Conservation (phyloP, 2,113 vertebrate genomes). For the Etheostoma cragini region DNA sequence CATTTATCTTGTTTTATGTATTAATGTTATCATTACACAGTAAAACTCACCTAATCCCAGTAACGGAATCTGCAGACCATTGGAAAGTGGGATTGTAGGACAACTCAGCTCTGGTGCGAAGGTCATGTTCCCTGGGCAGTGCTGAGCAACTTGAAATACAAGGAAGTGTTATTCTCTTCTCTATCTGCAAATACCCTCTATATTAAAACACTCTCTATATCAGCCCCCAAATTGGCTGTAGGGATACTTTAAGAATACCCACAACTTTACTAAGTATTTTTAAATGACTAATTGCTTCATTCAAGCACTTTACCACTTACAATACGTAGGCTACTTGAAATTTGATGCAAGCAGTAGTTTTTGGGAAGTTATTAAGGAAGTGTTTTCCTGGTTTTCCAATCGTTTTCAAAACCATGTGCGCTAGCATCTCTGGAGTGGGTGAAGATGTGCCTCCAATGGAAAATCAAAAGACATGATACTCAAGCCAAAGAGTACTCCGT, state of each 20-base stretch:
- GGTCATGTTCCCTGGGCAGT: constrained; percentile 17
- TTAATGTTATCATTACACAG: not conserved
- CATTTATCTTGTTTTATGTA: not conserved
- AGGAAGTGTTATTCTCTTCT: not conserved
- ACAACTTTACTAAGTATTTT: too few species aligned
- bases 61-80: constrained; percentile 78
- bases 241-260: too few species aligned
- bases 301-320: not conserved
- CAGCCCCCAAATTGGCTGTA: not conserved
- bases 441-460: constrained; percentile 1
- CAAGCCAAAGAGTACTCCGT: not conserved
- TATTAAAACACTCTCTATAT: too few species aligned
- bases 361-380: not conserved
- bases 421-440: constrained; percentile 18
- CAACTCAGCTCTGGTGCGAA: constrained; percentile 27
- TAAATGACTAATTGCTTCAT: too few species aligned
- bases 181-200: too few species aligned
- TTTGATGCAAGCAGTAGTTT: not conserved
- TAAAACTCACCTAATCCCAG: constrained; percentile 76
- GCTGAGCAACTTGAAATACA: not conserved
- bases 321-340: not conserved
- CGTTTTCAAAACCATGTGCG: fast-evolving
- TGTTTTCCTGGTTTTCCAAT: not conserved
- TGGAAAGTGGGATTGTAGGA: constrained; percentile 81
- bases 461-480: not conserved